Percentiles rank a stretch among this genome's conserved stretches.
These are phyloP conservation scores for Epizoanthus scotinus DNA, from an alignment of 92 coral and sea anemone genomes.

Conservation along the genomic window DNA sequence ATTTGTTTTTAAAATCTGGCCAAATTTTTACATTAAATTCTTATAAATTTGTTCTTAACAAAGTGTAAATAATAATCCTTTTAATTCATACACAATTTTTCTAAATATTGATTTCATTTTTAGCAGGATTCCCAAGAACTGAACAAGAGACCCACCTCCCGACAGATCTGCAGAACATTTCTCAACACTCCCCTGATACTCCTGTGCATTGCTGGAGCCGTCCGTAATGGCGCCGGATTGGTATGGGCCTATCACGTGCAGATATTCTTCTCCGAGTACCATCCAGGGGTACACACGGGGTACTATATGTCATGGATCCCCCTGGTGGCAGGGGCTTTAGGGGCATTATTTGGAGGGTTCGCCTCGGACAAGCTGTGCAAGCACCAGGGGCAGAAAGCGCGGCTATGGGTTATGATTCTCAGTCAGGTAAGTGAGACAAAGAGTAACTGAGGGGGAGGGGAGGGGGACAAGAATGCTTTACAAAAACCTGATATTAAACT, in stretches of 20 bases:
- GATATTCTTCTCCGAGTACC: constrained; percentile 22
- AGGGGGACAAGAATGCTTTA: no score
- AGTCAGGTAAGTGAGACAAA: constrained; percentile 8
- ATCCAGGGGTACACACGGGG: constrained; percentile 13
- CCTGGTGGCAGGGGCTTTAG: constrained; percentile 11
- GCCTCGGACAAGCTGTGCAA: constrained; percentile 27
- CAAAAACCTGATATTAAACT: no score
- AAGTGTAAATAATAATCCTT: no score
- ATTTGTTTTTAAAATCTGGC: no score
- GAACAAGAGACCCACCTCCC: not conserved
- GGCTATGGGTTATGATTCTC: constrained; percentile 25
- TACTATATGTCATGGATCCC: constrained; percentile 46
- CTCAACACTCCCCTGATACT: constrained; percentile 10
- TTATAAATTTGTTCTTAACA: no score
- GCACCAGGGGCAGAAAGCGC: constrained; percentile 14
- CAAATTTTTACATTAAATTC: no score
- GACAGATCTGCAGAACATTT: constrained; percentile 23
- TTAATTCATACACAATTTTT: no score
- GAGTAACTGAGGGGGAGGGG: no score
- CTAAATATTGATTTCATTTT: not conserved
- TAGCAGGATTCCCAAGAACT: constrained; percentile 15
- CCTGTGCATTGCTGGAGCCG: constrained; percentile 29
- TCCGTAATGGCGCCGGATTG: constrained; percentile 26
- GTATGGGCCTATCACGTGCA: constrained; percentile 29
- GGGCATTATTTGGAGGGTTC: constrained; percentile 28